Evolutionary conservation across 2,888 invertebrate genomes (phyloP).

Genomic region (Zeuzera pyrina): DNA sequence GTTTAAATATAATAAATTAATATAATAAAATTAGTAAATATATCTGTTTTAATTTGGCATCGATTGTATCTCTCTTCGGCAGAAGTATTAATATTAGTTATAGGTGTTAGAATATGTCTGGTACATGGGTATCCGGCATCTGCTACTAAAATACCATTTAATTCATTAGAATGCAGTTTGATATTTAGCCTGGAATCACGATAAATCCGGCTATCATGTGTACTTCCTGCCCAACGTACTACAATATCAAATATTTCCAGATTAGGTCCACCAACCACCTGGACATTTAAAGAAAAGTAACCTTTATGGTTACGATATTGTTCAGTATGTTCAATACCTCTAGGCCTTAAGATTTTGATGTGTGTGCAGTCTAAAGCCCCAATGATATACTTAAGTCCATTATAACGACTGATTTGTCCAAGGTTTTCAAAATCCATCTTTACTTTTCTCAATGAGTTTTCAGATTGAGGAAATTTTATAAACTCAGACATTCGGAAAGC

Average conservation of each 20-base stretch:
- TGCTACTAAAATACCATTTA: no score
- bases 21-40: no score
- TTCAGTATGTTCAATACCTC: slow-evolving; percentile 4
- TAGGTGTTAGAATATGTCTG: no score
- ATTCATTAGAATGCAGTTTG: no score
- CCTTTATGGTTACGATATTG: slow-evolving; percentile 9
- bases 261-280: slow-evolving; percentile 8
- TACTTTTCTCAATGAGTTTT: background rate
- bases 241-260: slow-evolving; percentile 10
- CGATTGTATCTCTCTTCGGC: no score
- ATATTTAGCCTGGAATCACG: no score
- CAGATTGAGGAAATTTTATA: background rate
- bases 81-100: no score
- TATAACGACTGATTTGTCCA: background rate
- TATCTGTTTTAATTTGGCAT: no score
- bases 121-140: no score
- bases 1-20: no score
- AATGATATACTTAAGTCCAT: background rate
- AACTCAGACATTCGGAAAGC: background rate
- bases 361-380: slow-evolving; percentile 5
- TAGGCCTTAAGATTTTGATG: slow-evolving; percentile 1
- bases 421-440: background rate
- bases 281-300: slow-evolving; percentile 11
- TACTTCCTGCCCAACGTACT: slow-evolving; percentile 11
- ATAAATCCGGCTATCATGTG: no score